Conservation (phyloP, 2,888 invertebrate species). For the Tribolium freemani region DNA sequence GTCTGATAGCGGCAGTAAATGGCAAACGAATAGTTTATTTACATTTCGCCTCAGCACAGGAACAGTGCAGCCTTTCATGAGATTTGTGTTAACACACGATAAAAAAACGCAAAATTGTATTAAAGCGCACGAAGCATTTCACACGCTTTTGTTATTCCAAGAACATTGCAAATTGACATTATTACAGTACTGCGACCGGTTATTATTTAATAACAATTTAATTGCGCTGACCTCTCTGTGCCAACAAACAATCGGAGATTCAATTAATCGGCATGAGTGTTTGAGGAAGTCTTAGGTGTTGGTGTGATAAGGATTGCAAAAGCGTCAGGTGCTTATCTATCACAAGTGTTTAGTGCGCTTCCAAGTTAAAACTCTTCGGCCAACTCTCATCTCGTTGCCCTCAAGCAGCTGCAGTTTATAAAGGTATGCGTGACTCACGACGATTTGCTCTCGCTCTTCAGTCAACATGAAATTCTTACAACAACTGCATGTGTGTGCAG, state of each 20-base stretch:
- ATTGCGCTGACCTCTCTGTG: slow-evolving; percentile 2
- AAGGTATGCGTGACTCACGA: slow-evolving; percentile 42
- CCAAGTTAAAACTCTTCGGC: neutral
- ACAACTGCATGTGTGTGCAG: slow-evolving; percentile 29
- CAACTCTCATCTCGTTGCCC: slow-evolving; percentile 22
- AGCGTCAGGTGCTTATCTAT: slow-evolving; percentile 29
- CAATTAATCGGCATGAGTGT: neutral
- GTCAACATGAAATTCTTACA: slow-evolving; percentile 34
- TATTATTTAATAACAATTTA: slow-evolving; percentile 15
- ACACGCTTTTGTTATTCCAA: neutral
- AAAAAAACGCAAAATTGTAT: slow-evolving; percentile 8
- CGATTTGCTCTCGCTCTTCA: slow-evolving; percentile 37
- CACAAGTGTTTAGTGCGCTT: slow-evolving; percentile 18
- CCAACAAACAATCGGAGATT: neutral
- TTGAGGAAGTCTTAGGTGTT: slow-evolving; percentile 30
- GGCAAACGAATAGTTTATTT: slow-evolving; percentile 24
- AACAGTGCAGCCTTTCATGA: slow-evolving; percentile 20
- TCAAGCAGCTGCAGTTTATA: slow-evolving; percentile 25
- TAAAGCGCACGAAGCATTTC: slow-evolving; percentile 2
- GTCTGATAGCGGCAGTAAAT: slow-evolving; percentile 14
- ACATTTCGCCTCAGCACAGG: slow-evolving; percentile 6
- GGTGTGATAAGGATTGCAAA: slow-evolving; percentile 20
- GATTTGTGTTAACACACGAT: slow-evolving; percentile 9
- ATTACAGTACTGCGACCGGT: neutral
- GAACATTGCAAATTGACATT: slow-evolving; percentile 2